phyloP scores from a whole-genome alignment of 1,140 invertebrate genomes.

The Heliconius himera region DNA sequence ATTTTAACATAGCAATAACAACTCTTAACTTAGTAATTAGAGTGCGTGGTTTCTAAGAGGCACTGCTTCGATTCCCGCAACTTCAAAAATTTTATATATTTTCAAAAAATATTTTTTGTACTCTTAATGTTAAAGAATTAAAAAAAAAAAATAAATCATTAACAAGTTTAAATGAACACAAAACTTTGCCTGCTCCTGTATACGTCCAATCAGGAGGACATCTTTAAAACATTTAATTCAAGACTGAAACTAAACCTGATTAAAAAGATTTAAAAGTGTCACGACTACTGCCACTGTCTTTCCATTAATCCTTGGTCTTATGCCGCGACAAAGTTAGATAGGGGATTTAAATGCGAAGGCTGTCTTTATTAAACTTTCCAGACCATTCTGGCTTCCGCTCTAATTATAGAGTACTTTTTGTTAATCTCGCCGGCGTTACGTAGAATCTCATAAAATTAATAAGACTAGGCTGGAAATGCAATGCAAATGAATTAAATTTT shows the following conservation, averaged over 20 bases:
- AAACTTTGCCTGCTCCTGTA: neutral
- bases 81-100: too few species aligned
- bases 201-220: conserved; percentile 26
- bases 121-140: too few species aligned
- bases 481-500: conserved; percentile 8
- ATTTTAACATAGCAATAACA: too few species aligned
- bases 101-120: too few species aligned
- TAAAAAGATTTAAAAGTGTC: conserved; percentile 47
- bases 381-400: conserved; percentile 34
- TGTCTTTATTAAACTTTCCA: conserved; percentile 44
- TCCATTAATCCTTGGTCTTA: conserved; percentile 44
- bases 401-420: conserved; percentile 25
- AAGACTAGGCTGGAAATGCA: conserved; percentile 4
- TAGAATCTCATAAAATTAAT: conserved; percentile 21
- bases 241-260: conserved; percentile 42
- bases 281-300: conserved; percentile 38
- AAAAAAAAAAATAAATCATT: too few species aligned
- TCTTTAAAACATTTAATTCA: conserved; percentile 37
- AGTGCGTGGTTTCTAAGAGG: too few species aligned
- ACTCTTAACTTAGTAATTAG: too few species aligned
- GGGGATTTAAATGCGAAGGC: conserved; percentile 45
- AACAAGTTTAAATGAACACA: neutral
- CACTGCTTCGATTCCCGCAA: too few species aligned
- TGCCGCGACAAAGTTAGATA: conserved; percentile 47
- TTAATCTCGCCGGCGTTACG: conserved; percentile 19